phyloP scores from a whole-genome alignment of 2,113 vertebrate genomes.

The Chaetodon auriga region DNA sequence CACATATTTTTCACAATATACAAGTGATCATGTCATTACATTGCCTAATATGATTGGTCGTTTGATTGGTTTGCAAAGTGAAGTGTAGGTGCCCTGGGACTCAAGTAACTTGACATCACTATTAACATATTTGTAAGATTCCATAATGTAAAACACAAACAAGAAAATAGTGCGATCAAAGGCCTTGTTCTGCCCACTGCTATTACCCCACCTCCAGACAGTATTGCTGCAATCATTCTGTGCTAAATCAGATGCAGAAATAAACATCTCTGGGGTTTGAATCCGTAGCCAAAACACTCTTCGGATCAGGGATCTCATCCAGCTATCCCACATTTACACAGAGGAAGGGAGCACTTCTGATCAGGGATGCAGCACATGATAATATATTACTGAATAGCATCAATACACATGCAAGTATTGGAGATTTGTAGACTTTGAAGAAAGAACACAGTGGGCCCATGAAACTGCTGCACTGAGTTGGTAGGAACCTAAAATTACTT shows the following conservation, averaged over 20 bases:
- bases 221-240: conserved; percentile 71
- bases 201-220: conserved; percentile 72
- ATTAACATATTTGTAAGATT: conserved; percentile 72
- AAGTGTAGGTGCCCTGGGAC: conserved; percentile 53
- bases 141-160: conserved; percentile 68
- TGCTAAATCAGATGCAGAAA: conserved; percentile 76
- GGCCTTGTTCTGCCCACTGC: conserved; percentile 58
- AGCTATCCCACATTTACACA: conserved; percentile 55
- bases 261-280: conserved; percentile 75
- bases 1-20: conserved; percentile 21
- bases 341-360: conserved; percentile 31
- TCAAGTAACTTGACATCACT: conserved; percentile 28
- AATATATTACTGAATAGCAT: conserved; percentile 11
- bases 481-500: background rate
- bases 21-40: conserved; percentile 36
- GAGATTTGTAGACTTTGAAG: conserved; percentile 1
- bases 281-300: conserved; percentile 60
- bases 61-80: conserved; percentile 39
- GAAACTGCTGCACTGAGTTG: too few species aligned
- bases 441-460: background rate
- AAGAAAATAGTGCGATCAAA: conserved; percentile 68
- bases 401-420: background rate
- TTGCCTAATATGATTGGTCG: conserved; percentile 34
- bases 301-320: conserved; percentile 53
- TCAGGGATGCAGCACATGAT: conserved; percentile 33